Percentiles rank a stretch among this genome's conserved stretches.
phyloP scores from a whole-genome alignment of 2,113 vertebrate species.

The Daphoenositta chrysoptera region DNA sequence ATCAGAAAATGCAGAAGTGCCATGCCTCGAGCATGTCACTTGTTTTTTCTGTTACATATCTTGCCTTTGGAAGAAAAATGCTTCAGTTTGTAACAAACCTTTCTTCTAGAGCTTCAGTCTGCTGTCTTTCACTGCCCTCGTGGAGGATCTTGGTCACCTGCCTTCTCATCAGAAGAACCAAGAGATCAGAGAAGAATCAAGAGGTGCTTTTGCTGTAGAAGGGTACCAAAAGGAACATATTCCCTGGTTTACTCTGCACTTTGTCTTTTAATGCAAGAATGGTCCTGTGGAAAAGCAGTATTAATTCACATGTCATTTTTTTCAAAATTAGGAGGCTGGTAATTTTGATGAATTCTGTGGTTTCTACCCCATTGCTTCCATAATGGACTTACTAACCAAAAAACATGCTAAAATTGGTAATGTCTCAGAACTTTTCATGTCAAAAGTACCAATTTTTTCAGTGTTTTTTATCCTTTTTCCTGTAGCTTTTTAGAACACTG shows the following conservation, averaged over 20 bases:
- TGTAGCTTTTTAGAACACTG: not conserved
- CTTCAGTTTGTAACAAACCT: not conserved
- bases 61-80: not conserved
- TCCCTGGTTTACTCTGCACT: not conserved
- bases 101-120: not conserved
- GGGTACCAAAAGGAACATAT: not conserved
- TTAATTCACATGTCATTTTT: not conserved
- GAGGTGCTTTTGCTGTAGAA: not conserved
- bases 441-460: not conserved
- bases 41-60: not conserved
- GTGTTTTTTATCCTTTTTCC: not conserved
- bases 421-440: not conserved
- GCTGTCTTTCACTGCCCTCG: not conserved
- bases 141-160: not conserved
- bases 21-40: fast-evolving
- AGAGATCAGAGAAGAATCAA: not conserved
- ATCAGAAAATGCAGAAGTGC: not conserved
- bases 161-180: not conserved
- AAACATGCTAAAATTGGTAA: fast-evolving
- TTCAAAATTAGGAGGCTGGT: not conserved
- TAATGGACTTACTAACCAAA: not conserved
- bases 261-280: not conserved
- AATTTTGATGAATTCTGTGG: not conserved
- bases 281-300: not conserved
- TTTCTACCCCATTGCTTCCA: not conserved